Evolutionary conservation across 2,113 vertebrate genomes (phyloP).

Genomic region (Orcinus orca): DNA sequence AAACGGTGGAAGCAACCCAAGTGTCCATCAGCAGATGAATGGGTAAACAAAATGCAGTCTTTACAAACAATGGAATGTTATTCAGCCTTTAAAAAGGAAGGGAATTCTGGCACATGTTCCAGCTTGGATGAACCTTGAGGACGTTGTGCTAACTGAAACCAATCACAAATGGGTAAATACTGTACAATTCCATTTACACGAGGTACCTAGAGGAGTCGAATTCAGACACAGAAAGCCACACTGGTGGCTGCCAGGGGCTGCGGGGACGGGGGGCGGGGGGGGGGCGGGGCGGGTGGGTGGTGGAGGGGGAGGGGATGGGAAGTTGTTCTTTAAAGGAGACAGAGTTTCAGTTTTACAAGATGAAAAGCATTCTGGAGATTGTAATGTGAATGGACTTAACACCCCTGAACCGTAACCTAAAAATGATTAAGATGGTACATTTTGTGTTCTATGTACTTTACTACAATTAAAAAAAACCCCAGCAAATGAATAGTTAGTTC

Average conservation of each 20-base stretch:
- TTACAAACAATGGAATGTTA: neutral
- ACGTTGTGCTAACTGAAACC: neutral
- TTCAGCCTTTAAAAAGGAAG: neutral
- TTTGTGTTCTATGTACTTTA: neutral
- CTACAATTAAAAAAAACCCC: neutral
- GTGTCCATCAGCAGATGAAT: neutral
- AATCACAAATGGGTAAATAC: neutral
- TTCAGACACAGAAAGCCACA: neutral
- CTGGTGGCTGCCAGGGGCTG: no score
- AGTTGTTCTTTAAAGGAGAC: neutral
- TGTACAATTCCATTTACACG: no score
- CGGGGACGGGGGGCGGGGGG: no score
- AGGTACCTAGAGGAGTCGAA: neutral
- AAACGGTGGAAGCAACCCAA: neutral
- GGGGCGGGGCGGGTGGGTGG: no score
- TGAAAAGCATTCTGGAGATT: neutral
- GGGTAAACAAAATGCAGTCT: neutral
- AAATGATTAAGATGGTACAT: neutral
- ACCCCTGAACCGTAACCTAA: neutral
- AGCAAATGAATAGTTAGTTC: neutral
- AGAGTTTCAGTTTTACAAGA: neutral
- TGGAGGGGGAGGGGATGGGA: fast-evolving
- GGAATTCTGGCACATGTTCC: neutral
- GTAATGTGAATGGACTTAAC: neutral
- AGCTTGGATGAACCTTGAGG: no score